Conservation (phyloP, 2,113 vertebrate genomes). For the Dicentrarchus labrax region DNA sequence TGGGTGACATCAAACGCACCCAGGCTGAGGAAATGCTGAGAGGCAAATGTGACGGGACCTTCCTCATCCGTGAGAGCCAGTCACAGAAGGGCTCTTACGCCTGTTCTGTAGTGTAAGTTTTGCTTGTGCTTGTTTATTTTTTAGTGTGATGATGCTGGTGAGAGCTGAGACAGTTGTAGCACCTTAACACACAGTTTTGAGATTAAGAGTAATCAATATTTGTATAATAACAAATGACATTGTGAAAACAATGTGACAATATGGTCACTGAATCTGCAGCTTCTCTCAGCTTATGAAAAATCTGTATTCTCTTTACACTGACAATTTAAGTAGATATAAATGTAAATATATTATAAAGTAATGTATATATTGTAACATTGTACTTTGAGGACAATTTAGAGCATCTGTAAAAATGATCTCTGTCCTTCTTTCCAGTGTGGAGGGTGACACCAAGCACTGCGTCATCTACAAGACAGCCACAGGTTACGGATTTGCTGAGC, state of each 20-base stretch:
- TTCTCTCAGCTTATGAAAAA: not conserved
- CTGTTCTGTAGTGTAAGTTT: slow-evolving; percentile 97
- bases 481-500: slow-evolving; percentile 92
- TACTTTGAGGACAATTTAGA: not conserved
- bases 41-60: slow-evolving; percentile 95
- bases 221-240: not conserved
- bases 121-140: not conserved
- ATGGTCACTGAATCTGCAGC: not conserved
- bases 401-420: not conserved
- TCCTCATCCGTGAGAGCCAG: slow-evolving; percentile 97
- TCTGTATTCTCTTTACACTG: too few species aligned
- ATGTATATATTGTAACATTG: not conserved
- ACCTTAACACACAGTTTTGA: too few species aligned
- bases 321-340: not conserved
- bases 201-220: not conserved
- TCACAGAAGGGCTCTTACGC: slow-evolving; percentile 95
- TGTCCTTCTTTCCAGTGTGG: slow-evolving; percentile 84
- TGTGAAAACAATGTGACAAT: not conserved
- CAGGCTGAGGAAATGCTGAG: slow-evolving; percentile 94
- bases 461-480: slow-evolving; percentile 93
- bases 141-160: not conserved
- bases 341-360: too few species aligned
- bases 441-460: slow-evolving; percentile 92
- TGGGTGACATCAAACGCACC: slow-evolving; percentile 95
- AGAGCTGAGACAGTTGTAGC: too few species aligned